Percentiles rank a stretch among this genome's conserved stretches.
Conservation (phyloP, 1,140 invertebrate species). For the Rhysida immarginata region DNA sequence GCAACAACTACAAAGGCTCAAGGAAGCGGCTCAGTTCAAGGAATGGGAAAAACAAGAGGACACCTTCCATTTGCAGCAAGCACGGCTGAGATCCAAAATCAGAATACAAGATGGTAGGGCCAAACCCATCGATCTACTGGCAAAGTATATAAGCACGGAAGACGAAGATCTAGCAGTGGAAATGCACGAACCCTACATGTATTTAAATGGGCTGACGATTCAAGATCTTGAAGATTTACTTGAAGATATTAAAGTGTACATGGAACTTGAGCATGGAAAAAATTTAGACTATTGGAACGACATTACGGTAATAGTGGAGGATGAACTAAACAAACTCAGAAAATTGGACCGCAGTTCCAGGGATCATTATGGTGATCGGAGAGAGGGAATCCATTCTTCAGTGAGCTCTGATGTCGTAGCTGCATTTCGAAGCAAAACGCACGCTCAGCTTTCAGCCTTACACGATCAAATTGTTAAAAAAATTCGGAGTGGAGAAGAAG, state of each 20-base stretch:
- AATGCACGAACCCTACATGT: constrained; percentile 96
- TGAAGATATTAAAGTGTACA: constrained; percentile 79
- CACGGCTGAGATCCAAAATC: constrained; percentile 54
- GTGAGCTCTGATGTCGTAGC: constrained; percentile 77
- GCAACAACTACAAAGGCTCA: constrained; percentile 68
- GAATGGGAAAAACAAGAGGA: constrained; percentile 93
- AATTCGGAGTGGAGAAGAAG: constrained; percentile 64
- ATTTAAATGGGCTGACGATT: constrained; percentile 77
- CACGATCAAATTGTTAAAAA: constrained; percentile 79
- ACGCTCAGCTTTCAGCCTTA: constrained; percentile 63
- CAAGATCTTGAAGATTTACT: constrained; percentile 93
- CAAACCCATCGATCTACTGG: constrained; percentile 94
- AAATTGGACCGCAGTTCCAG: constrained; percentile 40
- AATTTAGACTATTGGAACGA: constrained; percentile 95
- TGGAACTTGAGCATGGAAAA: constrained; percentile 51
- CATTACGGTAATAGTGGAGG: constrained; percentile 87
- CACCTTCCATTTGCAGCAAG: constrained; percentile 79
- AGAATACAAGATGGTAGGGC: constrained; percentile 90
- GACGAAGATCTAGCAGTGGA: constrained; percentile 84
- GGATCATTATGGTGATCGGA: constrained; percentile 36
- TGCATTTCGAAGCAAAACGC: constrained; percentile 88
- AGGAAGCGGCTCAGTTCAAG: constrained; percentile 86
- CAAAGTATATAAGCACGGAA: constrained; percentile 88
- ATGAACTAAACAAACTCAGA: constrained; percentile 77
- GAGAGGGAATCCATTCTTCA: constrained; percentile 86